Conservation (phyloP, 2,888 invertebrate species). For the Habrosyne pyritoides region DNA sequence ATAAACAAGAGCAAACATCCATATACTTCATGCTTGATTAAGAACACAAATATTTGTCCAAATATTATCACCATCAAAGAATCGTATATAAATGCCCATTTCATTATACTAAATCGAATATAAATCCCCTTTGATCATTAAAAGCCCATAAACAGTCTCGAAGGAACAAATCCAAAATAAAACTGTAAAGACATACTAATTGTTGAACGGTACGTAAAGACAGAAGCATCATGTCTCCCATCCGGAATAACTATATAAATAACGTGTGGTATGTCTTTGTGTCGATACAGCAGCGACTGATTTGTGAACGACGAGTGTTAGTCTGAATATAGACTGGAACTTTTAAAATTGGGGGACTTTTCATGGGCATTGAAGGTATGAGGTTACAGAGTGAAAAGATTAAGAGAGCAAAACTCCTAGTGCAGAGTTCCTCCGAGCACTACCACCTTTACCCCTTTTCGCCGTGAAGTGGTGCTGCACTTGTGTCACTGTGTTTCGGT, state of each 20-base stretch:
- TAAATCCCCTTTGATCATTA: conserved; percentile 1
- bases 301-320: conserved; percentile 67
- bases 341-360: conserved; percentile 8
- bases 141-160: conserved; percentile 1
- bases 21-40: too few species aligned
- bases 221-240: neutral
- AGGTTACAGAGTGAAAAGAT: neutral
- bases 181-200: conserved; percentile 4
- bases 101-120: neutral
- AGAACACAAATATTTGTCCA: neutral
- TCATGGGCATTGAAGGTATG: neutral
- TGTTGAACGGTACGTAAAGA: neutral
- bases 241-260: conserved; percentile 69
- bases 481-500: too few species aligned
- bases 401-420: too few species aligned
- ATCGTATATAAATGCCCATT: neutral
- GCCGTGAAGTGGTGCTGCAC: too few species aligned
- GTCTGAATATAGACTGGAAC: conserved; percentile 38
- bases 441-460: too few species aligned
- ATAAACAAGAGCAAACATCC: too few species aligned
- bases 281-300: conserved; percentile 74
- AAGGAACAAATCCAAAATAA: conserved; percentile 1
- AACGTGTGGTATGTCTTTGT: conserved; percentile 70
- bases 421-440: too few species aligned
- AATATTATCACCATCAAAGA: neutral